These are phyloP conservation scores for Accipiter virgatus DNA, from an alignment of 2,113 vertebrate genomes.

Conservation along the genomic window DNA sequence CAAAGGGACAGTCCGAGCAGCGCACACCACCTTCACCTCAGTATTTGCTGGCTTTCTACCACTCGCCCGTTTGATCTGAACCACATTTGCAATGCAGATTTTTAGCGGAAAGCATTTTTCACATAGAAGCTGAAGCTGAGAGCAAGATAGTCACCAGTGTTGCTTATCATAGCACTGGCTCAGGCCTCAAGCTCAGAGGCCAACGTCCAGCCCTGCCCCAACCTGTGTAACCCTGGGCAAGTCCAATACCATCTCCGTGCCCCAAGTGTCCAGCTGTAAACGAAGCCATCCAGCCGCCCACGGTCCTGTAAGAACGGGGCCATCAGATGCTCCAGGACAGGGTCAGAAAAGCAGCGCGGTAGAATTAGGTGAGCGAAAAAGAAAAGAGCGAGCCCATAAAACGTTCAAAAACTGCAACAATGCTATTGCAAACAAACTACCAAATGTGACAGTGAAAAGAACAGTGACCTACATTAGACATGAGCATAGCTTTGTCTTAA, in stretches of 20 bases:
- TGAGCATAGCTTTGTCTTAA: not conserved
- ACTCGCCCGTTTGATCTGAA: not conserved
- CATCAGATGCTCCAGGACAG: not conserved
- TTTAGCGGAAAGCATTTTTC: not conserved
- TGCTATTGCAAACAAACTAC: not conserved
- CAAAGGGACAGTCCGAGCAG: not conserved
- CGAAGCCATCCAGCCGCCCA: not conserved
- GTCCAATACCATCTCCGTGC: not conserved
- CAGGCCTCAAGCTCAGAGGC: not conserved
- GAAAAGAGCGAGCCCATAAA: not conserved
- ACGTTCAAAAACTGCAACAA: not conserved
- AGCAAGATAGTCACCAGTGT: not conserved
- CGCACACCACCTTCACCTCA: not conserved
- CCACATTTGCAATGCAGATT: not conserved
- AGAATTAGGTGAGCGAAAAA: not conserved
- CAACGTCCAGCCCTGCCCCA: not conserved
- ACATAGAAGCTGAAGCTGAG: not conserved
- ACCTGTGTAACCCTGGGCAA: not conserved
- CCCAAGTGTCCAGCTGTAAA: not conserved
- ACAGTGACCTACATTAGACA: slow-evolving; percentile 24
- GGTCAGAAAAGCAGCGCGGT: not conserved
- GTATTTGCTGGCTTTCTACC: not conserved
- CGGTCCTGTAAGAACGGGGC: not conserved
- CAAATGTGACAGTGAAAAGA: not conserved
- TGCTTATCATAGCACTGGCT: not conserved